Conservation (phyloP, 2,888 invertebrate genomes). For the Lycophotia porphyrea region DNA sequence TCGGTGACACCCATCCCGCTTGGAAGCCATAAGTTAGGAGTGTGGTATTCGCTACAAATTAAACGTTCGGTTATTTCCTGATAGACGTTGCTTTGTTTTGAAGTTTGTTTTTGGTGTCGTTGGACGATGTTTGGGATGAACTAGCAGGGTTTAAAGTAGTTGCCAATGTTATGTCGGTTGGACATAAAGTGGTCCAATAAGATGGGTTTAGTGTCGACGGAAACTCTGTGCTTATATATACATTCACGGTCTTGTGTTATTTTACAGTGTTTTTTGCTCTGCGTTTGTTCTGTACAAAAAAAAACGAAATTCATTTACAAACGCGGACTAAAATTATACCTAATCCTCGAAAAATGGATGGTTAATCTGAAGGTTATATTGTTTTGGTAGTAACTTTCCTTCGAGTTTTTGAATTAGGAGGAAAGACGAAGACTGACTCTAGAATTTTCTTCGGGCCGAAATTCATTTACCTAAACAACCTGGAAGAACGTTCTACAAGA, state of each 20-base stretch:
- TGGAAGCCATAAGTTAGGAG: conserved; percentile 80
- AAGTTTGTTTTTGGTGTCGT: neutral
- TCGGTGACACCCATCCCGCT: conserved; percentile 84
- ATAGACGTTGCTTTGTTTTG: conserved; percentile 11
- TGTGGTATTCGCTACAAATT: conserved; percentile 79
- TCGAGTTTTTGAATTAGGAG: neutral
- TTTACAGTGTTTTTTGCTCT: neutral
- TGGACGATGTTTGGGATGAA: neutral
- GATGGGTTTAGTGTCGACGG: neutral
- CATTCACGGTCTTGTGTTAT: neutral
- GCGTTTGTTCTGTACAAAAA: neutral
- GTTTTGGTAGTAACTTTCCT: neutral
- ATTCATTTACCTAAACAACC: neutral
- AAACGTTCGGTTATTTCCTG: conserved; percentile 40
- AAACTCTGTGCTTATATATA: neutral
- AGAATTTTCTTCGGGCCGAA: neutral
- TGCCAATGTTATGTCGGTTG: neutral
- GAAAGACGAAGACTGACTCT: neutral
- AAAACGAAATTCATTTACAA: neutral
- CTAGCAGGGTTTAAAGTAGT: neutral
- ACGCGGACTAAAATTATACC: neutral
- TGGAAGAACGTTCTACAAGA: neutral
- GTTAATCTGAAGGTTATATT: neutral
- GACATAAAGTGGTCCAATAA: neutral
- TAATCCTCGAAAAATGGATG: neutral